Base-by-base conservation (phyloP, 2,888 invertebrate species). In the Eilema griseolum region DNA sequence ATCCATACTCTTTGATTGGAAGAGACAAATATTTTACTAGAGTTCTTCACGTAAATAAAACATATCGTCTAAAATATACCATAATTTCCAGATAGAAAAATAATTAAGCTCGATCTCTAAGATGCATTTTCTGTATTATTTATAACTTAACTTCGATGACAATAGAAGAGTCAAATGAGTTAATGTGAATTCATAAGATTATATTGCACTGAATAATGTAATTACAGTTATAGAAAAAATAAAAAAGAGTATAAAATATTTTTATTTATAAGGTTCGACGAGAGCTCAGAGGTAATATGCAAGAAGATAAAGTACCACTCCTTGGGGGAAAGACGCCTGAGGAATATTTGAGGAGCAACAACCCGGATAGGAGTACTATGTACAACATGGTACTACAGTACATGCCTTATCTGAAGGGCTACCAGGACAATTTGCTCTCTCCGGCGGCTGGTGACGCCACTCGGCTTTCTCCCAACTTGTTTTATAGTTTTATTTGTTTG, bases 361-460 rank as follows among this genome's bases (percentile, higher is more conserved):
- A 85, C 0, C 31, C 76, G 2, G 88, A 90, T 3, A 83, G 81
- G 65, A 83, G 84, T 2, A 88, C 90, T 0, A 89, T 93, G 83
- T 75, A 92, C 2, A 87, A 86, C 23, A 93, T 93, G 89, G 86
- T 93, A 1, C 31, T 91, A 2, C 88, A 88, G 69, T 93, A 93
- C 69, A 81, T 93, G 81, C 93, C 93, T 1, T 90, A 90, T 61
- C 77, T 94, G n/a, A 91, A 90, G 66, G 81, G 88, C 0, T 92
- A 93, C 56, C 85, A 91, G 71, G 81, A 79, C 12, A 82, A 76
- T 0, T 67, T 90, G 16, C 70, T 87, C 3, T 82, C 88, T 0
- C 72, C 66, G 10, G 60, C 77, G 8, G 61, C 76, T 11, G 75
- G 66, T 28, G 67, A 56, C 37, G 64, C 69, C 20, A 66, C 46